Conservation (phyloP, 37 sponge, comb jelly and placozoan genomes). For the Oopsacas minuta region DNA sequence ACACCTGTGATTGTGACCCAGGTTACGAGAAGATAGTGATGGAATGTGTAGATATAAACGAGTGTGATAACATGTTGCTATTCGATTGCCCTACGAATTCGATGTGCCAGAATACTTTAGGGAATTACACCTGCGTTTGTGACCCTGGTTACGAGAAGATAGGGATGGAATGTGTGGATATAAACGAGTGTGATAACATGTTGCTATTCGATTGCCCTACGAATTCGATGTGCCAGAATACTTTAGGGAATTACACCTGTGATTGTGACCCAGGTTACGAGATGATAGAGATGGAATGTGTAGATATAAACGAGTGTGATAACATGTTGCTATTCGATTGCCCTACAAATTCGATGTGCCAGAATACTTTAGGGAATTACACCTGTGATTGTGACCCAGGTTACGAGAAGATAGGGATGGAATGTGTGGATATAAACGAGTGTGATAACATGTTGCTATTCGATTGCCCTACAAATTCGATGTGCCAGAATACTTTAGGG, state of each 20-base stretch:
- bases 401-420: not conserved
- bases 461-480: not conserved
- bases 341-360: not conserved
- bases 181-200: not conserved
- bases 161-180: not conserved
- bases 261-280: not conserved
- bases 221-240: not conserved
- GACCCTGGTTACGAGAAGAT: not conserved
- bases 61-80: not conserved
- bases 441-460: not conserved
- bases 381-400: not conserved
- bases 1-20: not conserved
- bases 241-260: not conserved
- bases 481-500: not conserved
- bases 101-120: not conserved
- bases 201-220: not conserved
- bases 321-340: not conserved
- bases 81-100: not conserved
- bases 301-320: not conserved
- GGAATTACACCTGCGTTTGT: not conserved
- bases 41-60: not conserved
- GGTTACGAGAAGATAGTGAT: not conserved
- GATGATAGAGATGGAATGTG: not conserved
- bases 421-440: not conserved
- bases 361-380: not conserved